Evolutionary conservation across 2,113 vertebrate species (phyloP), one percentile per base, ranked within the genome.

Genomic region (Baryphthengus martii): DNA sequence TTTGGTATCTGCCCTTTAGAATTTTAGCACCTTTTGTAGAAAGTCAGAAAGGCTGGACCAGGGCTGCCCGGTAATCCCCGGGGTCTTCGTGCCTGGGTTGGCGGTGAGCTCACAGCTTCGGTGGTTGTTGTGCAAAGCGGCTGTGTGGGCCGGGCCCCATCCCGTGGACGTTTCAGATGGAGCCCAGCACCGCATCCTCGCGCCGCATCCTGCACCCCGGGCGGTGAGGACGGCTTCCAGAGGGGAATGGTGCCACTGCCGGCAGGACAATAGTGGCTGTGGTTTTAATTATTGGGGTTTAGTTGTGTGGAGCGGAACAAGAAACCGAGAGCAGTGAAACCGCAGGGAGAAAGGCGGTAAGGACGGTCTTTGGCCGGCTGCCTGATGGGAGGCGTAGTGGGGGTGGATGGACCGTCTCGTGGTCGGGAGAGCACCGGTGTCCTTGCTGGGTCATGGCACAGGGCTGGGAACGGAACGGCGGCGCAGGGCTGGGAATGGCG

Each of bases 351-450:
- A 44, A n/a, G 40, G 53, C 10, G 8, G 68, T 23, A 45, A 49
- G n/a, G 40, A 28, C 0, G 40, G 28, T 11, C 15, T 13, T 20
- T 25, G 70, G 59, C 78, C 3, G 17, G 11, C 24, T 33, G 59
- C 68, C 62, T 6, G 50, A 5, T 3, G 47, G 50, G 55, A 23
- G 49, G 35, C 3, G 0, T 4, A 5, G 10, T 8, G 37, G 10
- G 25, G 49, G 39, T 1, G 37, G n/a, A 18, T 21, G 80, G 39
- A 13, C 52, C 15, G 3, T 24, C 33, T 53, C 25, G 1, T 0
- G 3, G 2, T 4, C 0, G 2, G 45, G 31, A 37, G 21, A 44
- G 28, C 44, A 18, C 10, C 0, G 0, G 24, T 0, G 2, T 47
- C 61, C 45, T 33, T 1, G 2, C 20, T 0, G 24, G n/a, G 37